These are phyloP conservation scores for Macheiramphus alcinus DNA, from an alignment of 2,113 vertebrate genomes.

Conservation along the genomic window DNA sequence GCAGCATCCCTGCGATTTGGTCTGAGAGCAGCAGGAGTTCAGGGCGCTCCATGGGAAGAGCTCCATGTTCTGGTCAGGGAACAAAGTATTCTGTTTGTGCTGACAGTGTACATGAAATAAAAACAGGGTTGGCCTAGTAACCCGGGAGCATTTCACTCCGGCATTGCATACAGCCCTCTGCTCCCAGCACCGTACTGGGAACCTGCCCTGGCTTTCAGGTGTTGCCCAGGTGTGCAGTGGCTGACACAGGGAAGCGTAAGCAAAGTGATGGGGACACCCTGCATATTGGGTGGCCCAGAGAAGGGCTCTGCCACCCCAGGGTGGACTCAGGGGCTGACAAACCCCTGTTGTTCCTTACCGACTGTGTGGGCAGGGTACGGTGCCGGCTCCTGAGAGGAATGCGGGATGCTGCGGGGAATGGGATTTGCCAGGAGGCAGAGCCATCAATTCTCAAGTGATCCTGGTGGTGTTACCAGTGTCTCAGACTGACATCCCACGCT, in stretches of 20 bases:
- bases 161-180: neutral
- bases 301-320: neutral
- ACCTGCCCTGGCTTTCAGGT: neutral
- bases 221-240: neutral
- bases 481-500: neutral
- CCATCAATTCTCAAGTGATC: neutral
- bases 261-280: neutral
- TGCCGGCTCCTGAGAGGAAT: neutral
- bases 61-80: constrained; percentile 1
- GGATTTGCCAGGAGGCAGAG: neutral
- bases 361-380: neutral
- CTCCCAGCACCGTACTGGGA: neutral
- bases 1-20: neutral
- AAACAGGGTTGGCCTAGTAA: neutral
- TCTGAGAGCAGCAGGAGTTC: neutral
- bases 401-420: rapidly evolving
- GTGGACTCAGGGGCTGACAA: neutral
- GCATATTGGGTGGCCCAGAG: neutral
- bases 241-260: neutral
- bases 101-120: neutral
- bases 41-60: neutral
- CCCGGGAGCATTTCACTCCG: neutral
- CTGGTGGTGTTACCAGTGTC: neutral
- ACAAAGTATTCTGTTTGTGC: constrained; percentile 21
- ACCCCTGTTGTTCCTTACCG: neutral